A percentile compares a stretch with the other conserved stretches of the same genome.
These are phyloP conservation scores for Danio jaintianensis DNA, from an alignment of 2,797 vertebrate species.

Conservation along the genomic window DNA sequence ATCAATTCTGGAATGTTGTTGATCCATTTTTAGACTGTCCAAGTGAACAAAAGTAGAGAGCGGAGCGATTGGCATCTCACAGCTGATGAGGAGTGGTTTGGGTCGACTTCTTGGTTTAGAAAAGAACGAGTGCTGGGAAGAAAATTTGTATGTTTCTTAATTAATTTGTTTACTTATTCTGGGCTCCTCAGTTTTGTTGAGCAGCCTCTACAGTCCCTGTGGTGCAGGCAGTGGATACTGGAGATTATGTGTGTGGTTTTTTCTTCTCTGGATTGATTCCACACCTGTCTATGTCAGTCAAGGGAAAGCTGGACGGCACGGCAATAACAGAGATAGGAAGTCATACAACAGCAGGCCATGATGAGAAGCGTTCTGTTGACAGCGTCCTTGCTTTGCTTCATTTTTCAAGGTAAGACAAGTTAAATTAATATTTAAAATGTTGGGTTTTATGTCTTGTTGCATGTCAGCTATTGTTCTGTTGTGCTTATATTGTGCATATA, in stretches of 20 bases:
- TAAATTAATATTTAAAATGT: neutral
- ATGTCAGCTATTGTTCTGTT: neutral
- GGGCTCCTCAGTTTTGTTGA: neutral
- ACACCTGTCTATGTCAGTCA: constrained; percentile 75
- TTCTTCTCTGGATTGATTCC: constrained; percentile 59
- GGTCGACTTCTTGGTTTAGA: neutral
- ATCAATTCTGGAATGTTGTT: constrained; percentile 28
- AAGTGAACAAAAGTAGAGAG: constrained; percentile 12
- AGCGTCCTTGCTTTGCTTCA: constrained; percentile 39
- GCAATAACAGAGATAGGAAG: constrained; percentile 43
- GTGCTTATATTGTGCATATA: neutral
- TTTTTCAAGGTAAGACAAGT: constrained; percentile 50
- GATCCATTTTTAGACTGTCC: constrained; percentile 28
- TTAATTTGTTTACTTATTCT: neutral
- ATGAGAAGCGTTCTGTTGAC: constrained; percentile 31
- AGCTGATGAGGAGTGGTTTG: constrained; percentile 10
- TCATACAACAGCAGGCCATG: constrained; percentile 30
- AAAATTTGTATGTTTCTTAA: neutral
- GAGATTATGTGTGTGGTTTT: constrained; percentile 68
- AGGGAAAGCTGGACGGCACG: constrained; percentile 18
- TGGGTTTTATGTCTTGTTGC: neutral
- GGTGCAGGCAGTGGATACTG: constrained; percentile 33
- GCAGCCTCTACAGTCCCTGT: neutral
- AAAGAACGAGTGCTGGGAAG: neutral
- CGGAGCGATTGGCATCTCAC: neutral